Base-by-base conservation (phyloP, 2,888 invertebrate species). In the Caenorhabditis sp. region DNA sequence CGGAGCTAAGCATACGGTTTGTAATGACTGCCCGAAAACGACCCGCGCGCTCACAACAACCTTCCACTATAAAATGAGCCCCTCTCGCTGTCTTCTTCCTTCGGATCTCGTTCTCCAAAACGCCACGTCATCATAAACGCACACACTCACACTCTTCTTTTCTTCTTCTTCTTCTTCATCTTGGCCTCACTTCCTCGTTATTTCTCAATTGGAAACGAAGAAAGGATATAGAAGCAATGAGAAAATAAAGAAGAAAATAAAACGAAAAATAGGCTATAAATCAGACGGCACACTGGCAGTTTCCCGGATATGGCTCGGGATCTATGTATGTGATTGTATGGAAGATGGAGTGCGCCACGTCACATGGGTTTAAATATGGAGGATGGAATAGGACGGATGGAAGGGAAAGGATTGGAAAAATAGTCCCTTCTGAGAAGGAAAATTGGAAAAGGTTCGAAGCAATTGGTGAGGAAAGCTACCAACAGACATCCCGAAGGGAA, bases 251-350 rank as follows among this genome's bases (percentile, higher is more conserved):
- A 51, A 59, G 38, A 47, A 59, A 51, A 31, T 10, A 64, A 54
- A 54, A 54, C 24, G 28, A 63, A 61, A 56, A 41, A n/a, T n/a
- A 76, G 77, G 69, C 69, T 69, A 77, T 77, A 77, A 77, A 77
- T 77, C 77, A 70, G 69, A 44, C 31, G 22, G 54, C 77, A 63
- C 77, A 69, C 77, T 49, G 14, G 58, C 76, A 76, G 66, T 76
- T 68, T 76, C 59, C 76, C 26, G 47, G 49, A 35, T 26, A 68
- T 58, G 41, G 70, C 69, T 69, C 69, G 24, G 10, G 41, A 1
- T 5, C 19, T 58, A 44, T 58, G 58, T 44, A 44, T 70, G 61
- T 16, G 61, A 73, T 31, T 66, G 7, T 68, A 12, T 47, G 47
- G 24, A 14, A 14, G 14, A 26, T 22, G 35, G 22, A 35, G 22